Conservation (phyloP, 2,797 vertebrate genomes). For the Coreius guichenoti region DNA sequence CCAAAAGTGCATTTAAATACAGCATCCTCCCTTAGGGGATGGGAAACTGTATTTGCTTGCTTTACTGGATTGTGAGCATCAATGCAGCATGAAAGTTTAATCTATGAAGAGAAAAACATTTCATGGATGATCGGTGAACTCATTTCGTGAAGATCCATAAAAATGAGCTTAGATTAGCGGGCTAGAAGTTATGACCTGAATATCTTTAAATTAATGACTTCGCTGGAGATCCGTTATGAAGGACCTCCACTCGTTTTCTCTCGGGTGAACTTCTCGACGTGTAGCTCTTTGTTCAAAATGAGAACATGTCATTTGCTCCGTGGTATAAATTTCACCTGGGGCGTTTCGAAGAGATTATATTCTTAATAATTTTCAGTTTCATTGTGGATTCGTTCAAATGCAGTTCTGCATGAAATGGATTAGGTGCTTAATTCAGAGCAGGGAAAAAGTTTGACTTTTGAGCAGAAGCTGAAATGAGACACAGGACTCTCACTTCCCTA, state of each 20-base stretch:
- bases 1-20: conserved; percentile 52
- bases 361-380: conserved; percentile 42
- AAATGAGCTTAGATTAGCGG: conserved; percentile 6
- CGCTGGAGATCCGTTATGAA: background rate
- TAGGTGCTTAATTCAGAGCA: conserved; percentile 31
- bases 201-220: conserved; percentile 17
- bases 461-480: conserved; percentile 21
- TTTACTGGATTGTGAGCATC: conserved; percentile 75
- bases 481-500: background rate
- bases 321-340: conserved; percentile 32
- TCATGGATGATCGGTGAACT: conserved; percentile 64
- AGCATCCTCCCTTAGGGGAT: conserved; percentile 54
- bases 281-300: conserved; percentile 13
- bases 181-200: conserved; percentile 30
- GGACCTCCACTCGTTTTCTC: background rate
- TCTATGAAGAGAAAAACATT: conserved; percentile 66
- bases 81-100: conserved; percentile 75
- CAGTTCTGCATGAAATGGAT: conserved; percentile 28
- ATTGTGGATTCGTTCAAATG: conserved; percentile 52
- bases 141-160: conserved; percentile 15
- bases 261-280: background rate
- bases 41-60: conserved; percentile 66
- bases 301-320: background rate
- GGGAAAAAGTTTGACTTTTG: conserved; percentile 16
- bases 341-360: conserved; percentile 43